Percentiles rank a stretch among this genome's conserved stretches.
Conservation (phyloP, 2,797 vertebrate genomes). For the Enteromius paludinosus region DNA sequence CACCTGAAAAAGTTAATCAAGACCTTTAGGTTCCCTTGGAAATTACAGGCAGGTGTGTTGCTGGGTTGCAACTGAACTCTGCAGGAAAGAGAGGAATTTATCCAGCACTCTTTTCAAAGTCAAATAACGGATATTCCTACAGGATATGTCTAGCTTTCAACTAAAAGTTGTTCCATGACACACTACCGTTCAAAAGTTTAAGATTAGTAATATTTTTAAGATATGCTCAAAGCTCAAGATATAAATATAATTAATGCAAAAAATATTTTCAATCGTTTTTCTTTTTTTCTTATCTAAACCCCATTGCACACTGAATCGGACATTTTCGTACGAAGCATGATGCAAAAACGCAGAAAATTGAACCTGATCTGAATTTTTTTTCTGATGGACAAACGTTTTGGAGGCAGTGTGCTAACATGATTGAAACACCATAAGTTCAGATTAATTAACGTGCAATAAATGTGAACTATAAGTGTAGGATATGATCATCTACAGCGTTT, state of each 20-base stretch:
- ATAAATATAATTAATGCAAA: background rate
- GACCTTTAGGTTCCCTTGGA: constrained; percentile 22
- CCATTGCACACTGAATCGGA: too few relatives aligned
- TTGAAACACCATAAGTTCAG: too few relatives aligned
- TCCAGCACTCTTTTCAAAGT: background rate
- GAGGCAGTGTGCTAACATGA: too few relatives aligned
- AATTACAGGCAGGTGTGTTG: constrained; percentile 24
- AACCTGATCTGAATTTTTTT: too few relatives aligned
- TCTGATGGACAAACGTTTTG: too few relatives aligned
- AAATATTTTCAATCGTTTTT: too few relatives aligned
- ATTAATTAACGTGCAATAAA: too few relatives aligned
- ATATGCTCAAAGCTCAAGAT: background rate
- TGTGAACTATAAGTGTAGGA: too few relatives aligned
- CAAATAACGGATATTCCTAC: constrained; percentile 9
- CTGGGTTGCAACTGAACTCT: background rate
- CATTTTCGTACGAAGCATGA: too few relatives aligned
- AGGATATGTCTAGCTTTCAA: background rate
- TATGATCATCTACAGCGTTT: background rate
- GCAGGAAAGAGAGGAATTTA: background rate
- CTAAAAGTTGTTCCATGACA: background rate
- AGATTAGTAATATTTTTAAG: background rate
- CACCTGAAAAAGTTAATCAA: constrained; percentile 43
- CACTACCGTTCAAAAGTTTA: background rate
- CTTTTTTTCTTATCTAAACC: too few relatives aligned
- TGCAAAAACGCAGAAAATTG: too few relatives aligned